Evolutionary conservation across 2,113 vertebrate species (phyloP).

Genomic region (Crypturellus undulatus): DNA sequence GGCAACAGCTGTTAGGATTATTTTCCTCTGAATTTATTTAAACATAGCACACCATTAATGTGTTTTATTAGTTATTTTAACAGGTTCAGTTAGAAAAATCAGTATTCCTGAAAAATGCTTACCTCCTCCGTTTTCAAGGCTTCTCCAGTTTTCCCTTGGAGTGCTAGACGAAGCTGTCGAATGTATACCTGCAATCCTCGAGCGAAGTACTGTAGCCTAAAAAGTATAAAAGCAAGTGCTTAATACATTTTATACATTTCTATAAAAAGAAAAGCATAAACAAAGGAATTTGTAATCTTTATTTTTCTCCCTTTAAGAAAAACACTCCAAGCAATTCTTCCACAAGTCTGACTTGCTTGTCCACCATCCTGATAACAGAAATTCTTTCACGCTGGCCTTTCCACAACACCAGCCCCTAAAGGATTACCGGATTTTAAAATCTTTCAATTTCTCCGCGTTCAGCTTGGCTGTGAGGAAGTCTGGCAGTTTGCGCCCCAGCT

Average conservation of each 20-base stretch:
- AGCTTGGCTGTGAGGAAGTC: constrained; percentile 96
- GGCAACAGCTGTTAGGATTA: neutral
- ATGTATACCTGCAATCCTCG: constrained; percentile 97
- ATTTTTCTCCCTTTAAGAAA: neutral
- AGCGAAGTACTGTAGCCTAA: constrained; percentile 97
- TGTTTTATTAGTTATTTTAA: neutral
- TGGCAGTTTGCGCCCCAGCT: constrained; percentile 94
- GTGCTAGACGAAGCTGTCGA: constrained; percentile 92
- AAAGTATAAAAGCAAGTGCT: neutral
- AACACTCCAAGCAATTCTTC: neutral
- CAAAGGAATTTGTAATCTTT: neutral
- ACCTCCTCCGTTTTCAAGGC: constrained; percentile 99
- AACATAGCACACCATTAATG: neutral
- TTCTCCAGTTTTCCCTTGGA: constrained; percentile 97
- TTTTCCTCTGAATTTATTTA: neutral
- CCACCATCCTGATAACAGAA: neutral
- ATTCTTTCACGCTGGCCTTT: neutral
- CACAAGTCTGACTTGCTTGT: neutral
- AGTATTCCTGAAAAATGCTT: neutral
- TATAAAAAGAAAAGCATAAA: neutral
- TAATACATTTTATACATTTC: neutral
- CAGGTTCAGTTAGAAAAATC: neutral
- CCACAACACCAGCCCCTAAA: neutral
- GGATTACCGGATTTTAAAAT: constrained; percentile 95
- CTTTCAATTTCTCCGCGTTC: constrained; percentile 94